Conservation (phyloP, 2,797 vertebrate species). For the Sarcoramphus papa region DNA sequence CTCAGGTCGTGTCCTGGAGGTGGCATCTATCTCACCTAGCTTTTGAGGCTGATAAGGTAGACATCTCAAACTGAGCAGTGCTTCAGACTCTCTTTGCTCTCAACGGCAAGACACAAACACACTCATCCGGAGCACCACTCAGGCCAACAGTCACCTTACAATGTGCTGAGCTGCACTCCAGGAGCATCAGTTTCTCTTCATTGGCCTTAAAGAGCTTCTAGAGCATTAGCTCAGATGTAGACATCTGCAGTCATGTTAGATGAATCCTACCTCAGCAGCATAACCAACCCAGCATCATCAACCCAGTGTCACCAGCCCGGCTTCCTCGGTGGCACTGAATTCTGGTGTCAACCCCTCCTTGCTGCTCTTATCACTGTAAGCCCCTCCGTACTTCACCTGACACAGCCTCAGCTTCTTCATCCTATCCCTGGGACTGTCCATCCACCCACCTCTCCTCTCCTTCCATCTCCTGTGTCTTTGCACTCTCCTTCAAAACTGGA, state of each 20-base stretch:
- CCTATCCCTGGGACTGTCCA: not conserved
- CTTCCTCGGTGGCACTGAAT: not conserved
- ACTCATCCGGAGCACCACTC: not conserved
- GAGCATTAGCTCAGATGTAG: not conserved
- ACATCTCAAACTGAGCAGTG: not conserved
- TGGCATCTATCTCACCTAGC: not conserved
- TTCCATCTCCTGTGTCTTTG: not conserved
- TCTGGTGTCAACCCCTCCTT: not conserved
- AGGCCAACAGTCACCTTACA: not conserved
- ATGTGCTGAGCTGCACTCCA: not conserved
- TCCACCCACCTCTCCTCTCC: not conserved
- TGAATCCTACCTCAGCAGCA: not conserved
- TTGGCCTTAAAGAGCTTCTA: not conserved
- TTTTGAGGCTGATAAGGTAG: not conserved
- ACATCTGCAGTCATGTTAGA: not conserved
- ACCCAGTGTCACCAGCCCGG: not conserved
- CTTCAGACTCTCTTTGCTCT: not conserved
- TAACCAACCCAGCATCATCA: not conserved
- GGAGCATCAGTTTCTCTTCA: not conserved
- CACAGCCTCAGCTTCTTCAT: not conserved
- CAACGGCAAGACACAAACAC: not conserved
- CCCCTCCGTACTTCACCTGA: not conserved
- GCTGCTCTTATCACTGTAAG: not conserved
- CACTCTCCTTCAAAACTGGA: not conserved
- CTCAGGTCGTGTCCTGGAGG: not conserved